Percentiles rank a stretch among this genome's conserved stretches.
Evolutionary conservation across 2,113 vertebrate genomes (phyloP).

Genomic region (Seriola dumerili): DNA sequence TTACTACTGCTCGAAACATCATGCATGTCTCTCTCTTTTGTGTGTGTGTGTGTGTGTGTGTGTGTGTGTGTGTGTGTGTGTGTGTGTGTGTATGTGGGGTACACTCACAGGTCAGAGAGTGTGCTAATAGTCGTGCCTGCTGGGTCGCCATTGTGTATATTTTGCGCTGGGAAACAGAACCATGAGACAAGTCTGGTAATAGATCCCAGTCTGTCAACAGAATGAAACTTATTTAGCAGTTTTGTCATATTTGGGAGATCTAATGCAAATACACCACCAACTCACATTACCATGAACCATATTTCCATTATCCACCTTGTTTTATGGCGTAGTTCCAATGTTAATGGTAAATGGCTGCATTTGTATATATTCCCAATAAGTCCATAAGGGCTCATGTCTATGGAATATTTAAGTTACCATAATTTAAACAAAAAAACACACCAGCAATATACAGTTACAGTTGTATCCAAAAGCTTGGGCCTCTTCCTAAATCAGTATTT

Average conservation of each 20-base stretch:
- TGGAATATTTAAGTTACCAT: background rate
- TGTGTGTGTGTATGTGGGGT: constrained; percentile 6
- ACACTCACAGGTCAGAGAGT: constrained; percentile 90
- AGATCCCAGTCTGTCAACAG: constrained; percentile 87
- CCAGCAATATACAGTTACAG: too few relatives aligned
- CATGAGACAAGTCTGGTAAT: constrained; percentile 87
- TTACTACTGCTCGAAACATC: background rate
- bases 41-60: background rate
- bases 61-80: constrained; percentile 1
- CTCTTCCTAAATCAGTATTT: too few relatives aligned
- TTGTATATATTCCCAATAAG: background rate
- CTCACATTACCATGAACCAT: too few relatives aligned
- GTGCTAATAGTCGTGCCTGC: constrained; percentile 86
- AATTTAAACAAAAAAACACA: background rate
- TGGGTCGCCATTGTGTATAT: constrained; percentile 82
- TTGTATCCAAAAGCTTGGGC: too few relatives aligned
- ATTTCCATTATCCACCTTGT: too few relatives aligned
- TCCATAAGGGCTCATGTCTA: background rate
- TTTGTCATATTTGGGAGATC: background rate
- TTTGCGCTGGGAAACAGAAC: constrained; percentile 86
- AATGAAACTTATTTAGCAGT: background rate
- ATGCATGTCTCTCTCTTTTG: background rate
- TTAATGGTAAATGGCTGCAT: background rate
- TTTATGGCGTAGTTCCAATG: background rate
- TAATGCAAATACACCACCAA: too few relatives aligned